Conservation (phyloP, 2,113 vertebrate species). For the Delphinus delphis region DNA sequence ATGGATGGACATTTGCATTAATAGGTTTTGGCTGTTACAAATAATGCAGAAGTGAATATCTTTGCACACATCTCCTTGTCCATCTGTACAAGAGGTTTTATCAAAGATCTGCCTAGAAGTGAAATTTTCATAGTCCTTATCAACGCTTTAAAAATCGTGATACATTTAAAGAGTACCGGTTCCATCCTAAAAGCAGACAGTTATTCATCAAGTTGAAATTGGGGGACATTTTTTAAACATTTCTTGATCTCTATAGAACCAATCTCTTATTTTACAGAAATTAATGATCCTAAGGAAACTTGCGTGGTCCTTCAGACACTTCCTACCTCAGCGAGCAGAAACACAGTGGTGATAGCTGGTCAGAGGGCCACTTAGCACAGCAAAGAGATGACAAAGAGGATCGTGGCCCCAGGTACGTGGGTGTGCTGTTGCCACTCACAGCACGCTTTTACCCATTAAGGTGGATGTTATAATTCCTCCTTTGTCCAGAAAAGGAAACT, state of each 20-base stretch:
- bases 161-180: neutral
- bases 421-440: fast-evolving
- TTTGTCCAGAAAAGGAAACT: neutral
- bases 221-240: neutral
- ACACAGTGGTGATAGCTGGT: constrained; percentile 24
- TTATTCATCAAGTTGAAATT: neutral
- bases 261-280: constrained; percentile 56
- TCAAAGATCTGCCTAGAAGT: neutral
- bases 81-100: neutral
- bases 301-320: neutral
- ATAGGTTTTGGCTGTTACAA: neutral
- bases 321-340: constrained; percentile 52
- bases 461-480: fast-evolving
- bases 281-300: constrained; percentile 56
- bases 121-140: neutral
- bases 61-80: neutral
- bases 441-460: neutral
- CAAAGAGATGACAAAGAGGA: constrained; percentile 57
- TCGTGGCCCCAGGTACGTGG: constrained; percentile 76
- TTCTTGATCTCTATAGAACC: neutral
- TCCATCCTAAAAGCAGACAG: neutral
- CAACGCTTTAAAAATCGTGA: neutral
- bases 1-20: neutral
- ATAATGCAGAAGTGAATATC: neutral
- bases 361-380: neutral